These are phyloP conservation scores for Zosterops hypoxanthus DNA, from an alignment of 2,113 vertebrate genomes.

Conservation along the genomic window DNA sequence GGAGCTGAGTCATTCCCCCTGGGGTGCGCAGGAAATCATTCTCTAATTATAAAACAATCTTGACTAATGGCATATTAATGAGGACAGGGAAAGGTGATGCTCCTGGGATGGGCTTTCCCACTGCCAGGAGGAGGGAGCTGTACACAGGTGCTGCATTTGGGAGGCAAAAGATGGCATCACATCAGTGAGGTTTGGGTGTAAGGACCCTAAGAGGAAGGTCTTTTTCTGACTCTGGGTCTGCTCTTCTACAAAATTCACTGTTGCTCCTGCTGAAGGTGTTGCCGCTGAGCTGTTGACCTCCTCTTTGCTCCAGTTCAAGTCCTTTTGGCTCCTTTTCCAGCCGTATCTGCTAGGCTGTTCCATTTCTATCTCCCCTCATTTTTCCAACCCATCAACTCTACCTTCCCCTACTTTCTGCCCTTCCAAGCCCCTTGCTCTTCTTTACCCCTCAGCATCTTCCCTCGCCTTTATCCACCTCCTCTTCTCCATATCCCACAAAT, in stretches of 20 bases:
- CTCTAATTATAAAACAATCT: not conserved
- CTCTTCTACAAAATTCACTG: not conserved
- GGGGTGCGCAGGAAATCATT: not conserved
- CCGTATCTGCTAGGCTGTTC: not conserved
- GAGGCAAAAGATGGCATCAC: not conserved
- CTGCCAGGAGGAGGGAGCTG: not conserved
- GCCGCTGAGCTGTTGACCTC: not conserved
- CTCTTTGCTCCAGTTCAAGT: not conserved
- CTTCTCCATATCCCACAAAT: not conserved
- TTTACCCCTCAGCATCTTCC: not conserved
- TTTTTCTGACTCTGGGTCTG: not conserved
- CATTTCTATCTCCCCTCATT: not conserved
- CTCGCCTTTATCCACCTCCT: not conserved
- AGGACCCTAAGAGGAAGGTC: not conserved
- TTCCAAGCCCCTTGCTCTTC: not conserved
- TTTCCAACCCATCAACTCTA: not conserved
- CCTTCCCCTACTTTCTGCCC: not conserved
- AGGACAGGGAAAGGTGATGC: not conserved
- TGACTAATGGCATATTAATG: not conserved
- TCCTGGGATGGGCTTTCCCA: not conserved
- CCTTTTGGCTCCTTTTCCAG: not conserved
- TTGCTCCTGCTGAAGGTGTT: not conserved
- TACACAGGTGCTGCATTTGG: not conserved
- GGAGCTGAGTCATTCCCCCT: not conserved
- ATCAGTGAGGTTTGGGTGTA: no score